phyloP scores from a whole-genome alignment of 2,113 vertebrate species.

The Myiagra hebetior region DNA sequence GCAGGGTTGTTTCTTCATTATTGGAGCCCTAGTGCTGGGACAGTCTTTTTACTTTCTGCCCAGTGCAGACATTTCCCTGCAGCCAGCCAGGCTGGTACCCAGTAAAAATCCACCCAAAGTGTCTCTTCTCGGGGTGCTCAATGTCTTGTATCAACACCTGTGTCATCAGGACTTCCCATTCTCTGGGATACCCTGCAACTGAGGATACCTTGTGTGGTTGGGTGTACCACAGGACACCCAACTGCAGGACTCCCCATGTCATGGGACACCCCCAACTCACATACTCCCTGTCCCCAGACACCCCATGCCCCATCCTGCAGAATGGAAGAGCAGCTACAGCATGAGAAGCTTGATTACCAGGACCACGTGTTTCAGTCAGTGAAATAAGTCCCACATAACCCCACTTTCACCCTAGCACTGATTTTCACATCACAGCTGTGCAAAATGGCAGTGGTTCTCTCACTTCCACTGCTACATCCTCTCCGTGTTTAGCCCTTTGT shows the following conservation, averaged over 20 bases:
- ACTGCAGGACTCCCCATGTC: not conserved
- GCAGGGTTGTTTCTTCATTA: not conserved
- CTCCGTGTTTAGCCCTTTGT: not conserved
- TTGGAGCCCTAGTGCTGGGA: rapidly evolving
- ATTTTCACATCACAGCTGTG: not conserved
- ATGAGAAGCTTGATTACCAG: not conserved
- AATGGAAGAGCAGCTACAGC: not conserved
- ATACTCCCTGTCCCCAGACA: not conserved
- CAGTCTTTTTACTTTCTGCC: not conserved
- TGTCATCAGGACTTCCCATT: rapidly evolving
- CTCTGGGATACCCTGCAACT: not conserved
- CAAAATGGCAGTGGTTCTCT: not conserved
- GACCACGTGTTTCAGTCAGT: not conserved
- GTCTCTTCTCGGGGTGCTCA: not conserved
- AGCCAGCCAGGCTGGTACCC: not conserved
- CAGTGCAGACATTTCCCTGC: not conserved
- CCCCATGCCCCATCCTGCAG: not conserved
- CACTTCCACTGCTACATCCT: not conserved
- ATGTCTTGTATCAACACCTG: not conserved
- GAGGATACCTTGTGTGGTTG: not conserved
- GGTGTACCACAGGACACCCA: not conserved
- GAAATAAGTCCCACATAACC: not conserved
- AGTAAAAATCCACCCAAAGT: not conserved
- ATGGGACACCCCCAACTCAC: not conserved
- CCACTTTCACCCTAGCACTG: not conserved